Conservation (phyloP, 2,797 vertebrate genomes). For the Alauda arvensis region DNA sequence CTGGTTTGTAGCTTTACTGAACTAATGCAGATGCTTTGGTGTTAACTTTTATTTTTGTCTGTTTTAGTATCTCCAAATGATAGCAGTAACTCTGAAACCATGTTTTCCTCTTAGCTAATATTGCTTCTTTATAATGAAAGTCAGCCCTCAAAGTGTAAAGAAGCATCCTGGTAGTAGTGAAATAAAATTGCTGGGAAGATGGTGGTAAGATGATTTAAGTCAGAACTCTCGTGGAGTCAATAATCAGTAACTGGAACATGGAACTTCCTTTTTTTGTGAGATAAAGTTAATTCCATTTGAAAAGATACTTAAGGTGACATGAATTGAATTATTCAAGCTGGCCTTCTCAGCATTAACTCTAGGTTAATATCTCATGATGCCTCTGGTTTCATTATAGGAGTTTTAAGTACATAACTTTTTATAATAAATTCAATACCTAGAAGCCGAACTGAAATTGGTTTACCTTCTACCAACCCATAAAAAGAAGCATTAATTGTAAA, state of each 20-base stretch:
- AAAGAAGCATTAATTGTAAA: slow-evolving; percentile 69
- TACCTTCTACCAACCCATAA: slow-evolving; percentile 67
- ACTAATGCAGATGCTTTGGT: neutral
- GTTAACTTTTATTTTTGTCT: neutral
- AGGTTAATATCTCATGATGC: slow-evolving; percentile 70
- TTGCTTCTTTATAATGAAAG: neutral
- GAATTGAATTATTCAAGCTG: slow-evolving; percentile 70
- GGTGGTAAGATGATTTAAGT: slow-evolving; percentile 57
- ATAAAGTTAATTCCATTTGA: slow-evolving; percentile 71
- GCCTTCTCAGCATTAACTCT: slow-evolving; percentile 67
- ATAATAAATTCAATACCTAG: slow-evolving; percentile 71
- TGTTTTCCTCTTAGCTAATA: neutral
- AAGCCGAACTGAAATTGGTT: slow-evolving; percentile 66
- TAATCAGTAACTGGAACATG: slow-evolving; percentile 65
- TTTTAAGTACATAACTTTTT: slow-evolving; percentile 73
- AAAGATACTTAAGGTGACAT: slow-evolving; percentile 69
- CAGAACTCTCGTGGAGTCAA: slow-evolving; percentile 41
- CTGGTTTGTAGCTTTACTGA: neutral
- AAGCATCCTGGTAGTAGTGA: neutral
- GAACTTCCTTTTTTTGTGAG: slow-evolving; percentile 49
- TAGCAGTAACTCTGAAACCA: neutral
- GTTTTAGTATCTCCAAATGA: neutral
- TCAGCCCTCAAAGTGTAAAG: slow-evolving; percentile 29
- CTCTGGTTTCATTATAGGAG: slow-evolving; percentile 68
- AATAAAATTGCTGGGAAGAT: slow-evolving; percentile 34